These are phyloP conservation scores for Fringilla coelebs DNA, from an alignment of 2,797 vertebrate genomes.

Conservation along the genomic window DNA sequence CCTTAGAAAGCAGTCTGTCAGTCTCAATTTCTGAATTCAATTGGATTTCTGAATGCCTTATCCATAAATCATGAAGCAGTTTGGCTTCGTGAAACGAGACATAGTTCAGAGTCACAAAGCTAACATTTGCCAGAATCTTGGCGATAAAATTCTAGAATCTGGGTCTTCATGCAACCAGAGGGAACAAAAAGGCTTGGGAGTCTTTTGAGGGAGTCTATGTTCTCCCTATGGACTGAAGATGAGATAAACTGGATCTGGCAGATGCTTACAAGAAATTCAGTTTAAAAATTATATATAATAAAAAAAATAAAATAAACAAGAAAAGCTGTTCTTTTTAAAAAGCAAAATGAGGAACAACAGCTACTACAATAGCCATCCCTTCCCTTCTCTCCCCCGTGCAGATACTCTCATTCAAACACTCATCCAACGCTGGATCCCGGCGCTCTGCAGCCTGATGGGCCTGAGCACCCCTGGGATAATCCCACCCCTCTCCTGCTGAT, in stretches of 20 bases:
- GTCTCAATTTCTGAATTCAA: neutral
- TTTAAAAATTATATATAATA: neutral
- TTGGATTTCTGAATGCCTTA: neutral
- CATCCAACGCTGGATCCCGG: neutral
- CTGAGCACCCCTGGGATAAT: accelerated
- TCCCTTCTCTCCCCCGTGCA: neutral
- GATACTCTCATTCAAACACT: accelerated
- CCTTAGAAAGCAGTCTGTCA: neutral
- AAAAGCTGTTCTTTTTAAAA: neutral
- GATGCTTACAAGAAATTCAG: neutral
- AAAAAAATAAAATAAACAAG: neutral
- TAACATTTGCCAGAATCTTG: neutral
- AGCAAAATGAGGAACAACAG: neutral
- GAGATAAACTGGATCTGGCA: neutral
- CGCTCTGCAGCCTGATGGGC: accelerated
- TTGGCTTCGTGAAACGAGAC: neutral
- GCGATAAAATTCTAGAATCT: neutral
- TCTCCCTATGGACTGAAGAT: neutral
- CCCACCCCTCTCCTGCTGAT: neutral
- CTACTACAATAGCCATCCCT: accelerated
- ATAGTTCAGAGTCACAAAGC: neutral
- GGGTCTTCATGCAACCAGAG: neutral
- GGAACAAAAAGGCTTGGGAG: neutral
- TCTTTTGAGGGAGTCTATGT: neutral
- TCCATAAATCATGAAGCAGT: neutral